Evolutionary conservation across 2,113 vertebrate genomes (phyloP).

Genomic region (Oryzias celebensis): DNA sequence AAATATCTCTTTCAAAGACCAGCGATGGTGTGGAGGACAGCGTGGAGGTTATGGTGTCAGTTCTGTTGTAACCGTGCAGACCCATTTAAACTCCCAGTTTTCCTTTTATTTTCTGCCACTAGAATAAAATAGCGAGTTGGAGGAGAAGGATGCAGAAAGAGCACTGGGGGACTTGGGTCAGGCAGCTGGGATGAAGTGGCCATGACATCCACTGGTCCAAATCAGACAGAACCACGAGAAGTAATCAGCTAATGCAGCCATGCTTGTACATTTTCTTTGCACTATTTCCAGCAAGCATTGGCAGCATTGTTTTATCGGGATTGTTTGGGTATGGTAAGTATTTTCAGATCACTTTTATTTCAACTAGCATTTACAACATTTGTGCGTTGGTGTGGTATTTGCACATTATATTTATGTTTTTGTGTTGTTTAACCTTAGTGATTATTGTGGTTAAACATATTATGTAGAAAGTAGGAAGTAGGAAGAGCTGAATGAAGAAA

Average conservation of each 20-base stretch:
- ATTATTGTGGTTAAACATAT: constrained; percentile 27
- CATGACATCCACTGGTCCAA: constrained; percentile 17
- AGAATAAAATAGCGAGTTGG: constrained; percentile 30
- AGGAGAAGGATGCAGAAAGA: constrained; percentile 13
- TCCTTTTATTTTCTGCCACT: constrained; percentile 60
- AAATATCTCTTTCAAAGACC: constrained; percentile 76
- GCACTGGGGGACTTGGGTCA: constrained; percentile 40
- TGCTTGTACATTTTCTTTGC: background rate
- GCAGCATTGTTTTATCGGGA: too few relatives aligned
- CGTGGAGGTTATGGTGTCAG: constrained; percentile 46
- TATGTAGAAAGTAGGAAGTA: constrained; percentile 18
- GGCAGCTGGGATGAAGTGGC: constrained; percentile 62
- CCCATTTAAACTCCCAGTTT: constrained; percentile 58
- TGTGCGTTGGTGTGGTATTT: background rate
- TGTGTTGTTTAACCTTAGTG: constrained; percentile 19
- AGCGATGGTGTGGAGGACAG: constrained; percentile 47
- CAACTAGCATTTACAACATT: background rate
- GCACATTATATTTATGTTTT: constrained; percentile 10
- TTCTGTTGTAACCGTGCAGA: constrained; percentile 58
- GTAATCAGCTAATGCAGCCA: background rate
- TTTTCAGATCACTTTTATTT: background rate
- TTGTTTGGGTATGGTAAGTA: too few relatives aligned
- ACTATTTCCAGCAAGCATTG: too few relatives aligned
- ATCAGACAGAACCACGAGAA: constrained; percentile 14
- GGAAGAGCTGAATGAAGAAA: background rate